A percentile compares a stretch with the other conserved stretches of the same genome.
Conservation (phyloP, 2,113 vertebrate species). For the Oryzias celebensis region DNA sequence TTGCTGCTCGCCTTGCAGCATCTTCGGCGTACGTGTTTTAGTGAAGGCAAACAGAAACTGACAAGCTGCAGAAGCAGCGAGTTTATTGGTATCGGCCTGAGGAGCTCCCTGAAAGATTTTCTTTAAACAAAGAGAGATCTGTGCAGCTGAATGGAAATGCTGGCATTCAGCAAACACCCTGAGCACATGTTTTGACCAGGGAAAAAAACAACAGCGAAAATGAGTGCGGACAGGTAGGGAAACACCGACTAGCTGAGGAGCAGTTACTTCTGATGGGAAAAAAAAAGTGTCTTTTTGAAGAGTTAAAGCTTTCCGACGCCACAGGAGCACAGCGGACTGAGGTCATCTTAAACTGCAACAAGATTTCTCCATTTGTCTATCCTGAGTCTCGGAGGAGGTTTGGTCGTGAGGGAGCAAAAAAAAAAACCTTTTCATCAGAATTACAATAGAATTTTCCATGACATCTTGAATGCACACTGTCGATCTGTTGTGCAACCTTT, state of each 20-base stretch:
- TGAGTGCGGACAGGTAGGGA: conserved; percentile 2
- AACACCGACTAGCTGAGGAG: conserved; percentile 7
- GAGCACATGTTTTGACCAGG: conserved; percentile 5
- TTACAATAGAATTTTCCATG: not conserved
- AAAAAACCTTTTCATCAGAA: not conserved
- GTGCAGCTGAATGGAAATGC: conserved; percentile 8
- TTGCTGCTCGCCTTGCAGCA: not conserved
- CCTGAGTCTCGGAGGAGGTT: not conserved
- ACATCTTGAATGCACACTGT: too few species aligned
- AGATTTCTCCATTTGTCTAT: conserved; percentile 6
- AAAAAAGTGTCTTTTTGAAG: not conserved
- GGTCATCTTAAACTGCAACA: not conserved
- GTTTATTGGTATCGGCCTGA: not conserved
- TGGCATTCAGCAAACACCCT: conserved; percentile 4
- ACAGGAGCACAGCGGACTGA: not conserved
- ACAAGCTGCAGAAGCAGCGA: conserved; percentile 7
- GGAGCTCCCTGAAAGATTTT: conserved; percentile 4
- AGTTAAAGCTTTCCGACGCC: not conserved
- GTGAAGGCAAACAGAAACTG: conserved; percentile 1
- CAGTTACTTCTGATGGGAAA: not conserved
- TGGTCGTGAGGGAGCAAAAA: conserved; percentile 3
- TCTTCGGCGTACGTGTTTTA: not conserved
- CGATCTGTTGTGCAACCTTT: too few species aligned
- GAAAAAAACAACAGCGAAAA: conserved; percentile 5
- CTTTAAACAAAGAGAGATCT: conserved; percentile 2